phyloP scores from a whole-genome alignment of 2,888 invertebrate genomes.

The Euphydryas editha region DNA sequence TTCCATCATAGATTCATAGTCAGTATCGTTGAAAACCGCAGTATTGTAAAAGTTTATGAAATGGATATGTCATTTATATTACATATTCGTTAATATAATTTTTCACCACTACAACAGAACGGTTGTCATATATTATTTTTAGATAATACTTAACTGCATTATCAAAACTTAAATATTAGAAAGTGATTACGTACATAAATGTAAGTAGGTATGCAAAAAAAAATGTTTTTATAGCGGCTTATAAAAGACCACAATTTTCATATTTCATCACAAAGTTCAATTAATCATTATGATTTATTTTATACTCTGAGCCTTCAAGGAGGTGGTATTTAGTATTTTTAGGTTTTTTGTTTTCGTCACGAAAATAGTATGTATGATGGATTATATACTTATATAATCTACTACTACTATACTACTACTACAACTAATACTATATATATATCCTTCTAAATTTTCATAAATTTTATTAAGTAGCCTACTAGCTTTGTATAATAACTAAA shows the following conservation, averaged over 20 bases:
- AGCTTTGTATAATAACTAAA: neutral
- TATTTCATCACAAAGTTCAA: conserved; percentile 25
- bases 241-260: conserved; percentile 33
- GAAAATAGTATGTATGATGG: neutral
- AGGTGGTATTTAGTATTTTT: neutral
- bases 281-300: conserved; percentile 24
- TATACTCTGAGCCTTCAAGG: conserved; percentile 3
- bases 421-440: no score
- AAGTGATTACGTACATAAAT: conserved; percentile 15
- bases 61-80: neutral
- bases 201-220: conserved; percentile 28
- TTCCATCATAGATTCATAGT: no score
- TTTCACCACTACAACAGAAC: no score
- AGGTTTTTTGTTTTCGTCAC: neutral
- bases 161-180: neutral
- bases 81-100: no score
- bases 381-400: neutral
- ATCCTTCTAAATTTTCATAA: neutral
- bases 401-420: no score
- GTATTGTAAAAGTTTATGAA: neutral
- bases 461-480: neutral
- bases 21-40: neutral
- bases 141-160: conserved; percentile 1
- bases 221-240: conserved; percentile 29
- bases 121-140: no score